phyloP scores from a whole-genome alignment of 2,113 vertebrate genomes.

The Glaucidium brasilianum region DNA sequence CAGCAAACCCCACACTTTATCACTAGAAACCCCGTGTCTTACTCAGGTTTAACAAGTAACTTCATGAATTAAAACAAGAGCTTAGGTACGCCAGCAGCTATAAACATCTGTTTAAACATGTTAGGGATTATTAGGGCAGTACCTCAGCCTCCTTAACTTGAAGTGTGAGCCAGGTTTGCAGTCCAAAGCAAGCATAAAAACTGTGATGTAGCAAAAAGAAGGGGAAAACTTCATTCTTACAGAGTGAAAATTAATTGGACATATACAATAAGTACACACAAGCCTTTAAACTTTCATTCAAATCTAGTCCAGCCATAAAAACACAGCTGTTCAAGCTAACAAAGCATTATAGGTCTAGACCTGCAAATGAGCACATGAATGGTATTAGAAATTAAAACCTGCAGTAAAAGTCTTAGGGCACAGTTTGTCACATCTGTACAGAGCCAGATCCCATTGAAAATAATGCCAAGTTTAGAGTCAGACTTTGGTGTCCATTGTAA shows the following conservation, averaged over 20 bases:
- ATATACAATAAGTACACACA: constrained; percentile 10
- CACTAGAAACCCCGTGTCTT: not conserved
- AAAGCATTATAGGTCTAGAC: constrained; percentile 61
- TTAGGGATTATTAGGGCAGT: constrained; percentile 38
- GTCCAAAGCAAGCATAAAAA: constrained; percentile 57
- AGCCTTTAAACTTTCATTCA: constrained; percentile 38
- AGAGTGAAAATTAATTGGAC: constrained; percentile 47
- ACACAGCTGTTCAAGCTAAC: constrained; percentile 55
- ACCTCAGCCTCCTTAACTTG: constrained; percentile 41
- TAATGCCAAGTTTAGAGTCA: not conserved
- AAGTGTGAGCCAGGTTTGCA: constrained; percentile 49
- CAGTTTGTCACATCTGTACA: not conserved
- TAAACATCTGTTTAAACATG: constrained; percentile 65
- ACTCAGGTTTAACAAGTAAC: constrained; percentile 31
- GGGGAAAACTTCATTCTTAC: not conserved
- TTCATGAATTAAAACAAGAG: constrained; percentile 25
- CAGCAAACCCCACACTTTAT: constrained; percentile 3
- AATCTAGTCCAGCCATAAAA: constrained; percentile 30
- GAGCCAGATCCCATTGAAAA: not conserved
- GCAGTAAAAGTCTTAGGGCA: constrained; percentile 5
- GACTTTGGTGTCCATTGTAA: not conserved
- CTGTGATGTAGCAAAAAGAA: not conserved
- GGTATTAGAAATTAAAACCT: constrained; percentile 40
- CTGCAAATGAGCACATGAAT: constrained; percentile 41
- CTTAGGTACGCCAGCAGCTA: constrained; percentile 6